phyloP scores from a whole-genome alignment of 2,888 invertebrate species.

The Orthonevra nobilis region DNA sequence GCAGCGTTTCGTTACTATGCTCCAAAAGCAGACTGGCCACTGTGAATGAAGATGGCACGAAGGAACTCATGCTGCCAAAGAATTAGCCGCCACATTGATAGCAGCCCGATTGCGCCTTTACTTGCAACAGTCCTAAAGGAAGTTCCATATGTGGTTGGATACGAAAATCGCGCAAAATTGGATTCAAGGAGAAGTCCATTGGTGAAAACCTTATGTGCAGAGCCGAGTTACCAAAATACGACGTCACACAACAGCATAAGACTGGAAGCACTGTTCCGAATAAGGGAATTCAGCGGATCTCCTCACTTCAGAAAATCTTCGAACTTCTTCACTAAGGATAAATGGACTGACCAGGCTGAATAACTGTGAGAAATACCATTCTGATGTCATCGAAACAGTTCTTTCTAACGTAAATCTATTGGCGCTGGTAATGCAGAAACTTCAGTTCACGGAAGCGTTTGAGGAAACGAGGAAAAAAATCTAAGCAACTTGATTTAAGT shows the following conservation, averaged over 20 bases:
- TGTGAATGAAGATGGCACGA: too few relatives aligned
- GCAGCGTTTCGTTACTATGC: too few relatives aligned
- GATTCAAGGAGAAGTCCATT: neutral
- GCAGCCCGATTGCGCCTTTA: constrained; percentile 3
- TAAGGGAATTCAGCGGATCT: too few relatives aligned
- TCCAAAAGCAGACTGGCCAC: too few relatives aligned
- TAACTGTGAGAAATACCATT: too few relatives aligned
- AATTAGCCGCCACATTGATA: constrained; percentile 9
- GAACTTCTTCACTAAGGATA: constrained; percentile 4
- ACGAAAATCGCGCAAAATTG: constrained; percentile 8
- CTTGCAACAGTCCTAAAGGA: neutral
- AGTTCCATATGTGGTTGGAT: neutral
- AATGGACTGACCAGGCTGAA: constrained; percentile 11
- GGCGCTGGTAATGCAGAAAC: neutral
- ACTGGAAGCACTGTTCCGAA: too few relatives aligned
- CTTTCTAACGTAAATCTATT: neutral
- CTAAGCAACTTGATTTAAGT: too few relatives aligned
- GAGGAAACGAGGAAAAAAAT: neutral
- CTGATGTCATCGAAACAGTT: too few relatives aligned
- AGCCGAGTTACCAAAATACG: too few relatives aligned
- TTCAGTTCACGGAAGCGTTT: constrained; percentile 9
- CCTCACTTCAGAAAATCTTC: neutral
- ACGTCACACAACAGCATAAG: too few relatives aligned
- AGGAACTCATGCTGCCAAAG: too few relatives aligned
- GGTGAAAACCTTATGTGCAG: too few relatives aligned